Base-by-base conservation (phyloP, 2,113 vertebrate genomes). In the Coracopsis vasa region DNA sequence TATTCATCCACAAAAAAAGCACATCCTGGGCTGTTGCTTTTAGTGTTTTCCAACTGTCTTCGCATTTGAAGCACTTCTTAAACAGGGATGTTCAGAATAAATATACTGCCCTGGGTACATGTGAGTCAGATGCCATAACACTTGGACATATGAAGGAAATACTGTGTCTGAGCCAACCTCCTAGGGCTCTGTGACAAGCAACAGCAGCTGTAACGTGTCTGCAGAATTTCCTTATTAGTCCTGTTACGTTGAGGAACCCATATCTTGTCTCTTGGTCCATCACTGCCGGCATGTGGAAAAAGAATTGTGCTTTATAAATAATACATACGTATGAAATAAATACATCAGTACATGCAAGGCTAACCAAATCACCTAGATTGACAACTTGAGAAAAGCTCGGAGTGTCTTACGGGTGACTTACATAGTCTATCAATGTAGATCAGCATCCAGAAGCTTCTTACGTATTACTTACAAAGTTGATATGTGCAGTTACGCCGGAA, bases 281-380 rank as follows among this genome's bases (percentile, higher is more conserved):
- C 85, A 35, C 86, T 95, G 94, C 94, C 97, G 75, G 74, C 87
- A 77, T 84, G 88, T 97, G 95, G 80, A 97, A 83, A 96, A 92
- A 74, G 91, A 95, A 64, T 65, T 74, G 84, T 33, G 51, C 90
- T 94, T 88, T 95, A 97, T 98, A 97, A 97, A 98, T 98, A 97
- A 98, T 97, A 81, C 94, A 96, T 97, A 67, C 64, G 19, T 84
- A 79, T 92, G 90, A 97, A 96, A 97, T 90, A 98, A 97, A 96
- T 90, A 86, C 42, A 69, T 95, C 95, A 85, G 80, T 51, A 29
- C 81, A 90, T 96, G 81, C 86, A 96, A 96, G 92, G 75, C 69
- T 94, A 82, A 93, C 92, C 97, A 96, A 95, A 97, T 96, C 92
- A 92, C 85, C 95, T 84, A 37, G 90, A 37, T 6, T 97, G 95